A percentile compares a stretch with the other conserved stretches of the same genome.
Evolutionary conservation across 2,797 vertebrate genomes (phyloP).

Genomic region (Pangasius macronema): DNA sequence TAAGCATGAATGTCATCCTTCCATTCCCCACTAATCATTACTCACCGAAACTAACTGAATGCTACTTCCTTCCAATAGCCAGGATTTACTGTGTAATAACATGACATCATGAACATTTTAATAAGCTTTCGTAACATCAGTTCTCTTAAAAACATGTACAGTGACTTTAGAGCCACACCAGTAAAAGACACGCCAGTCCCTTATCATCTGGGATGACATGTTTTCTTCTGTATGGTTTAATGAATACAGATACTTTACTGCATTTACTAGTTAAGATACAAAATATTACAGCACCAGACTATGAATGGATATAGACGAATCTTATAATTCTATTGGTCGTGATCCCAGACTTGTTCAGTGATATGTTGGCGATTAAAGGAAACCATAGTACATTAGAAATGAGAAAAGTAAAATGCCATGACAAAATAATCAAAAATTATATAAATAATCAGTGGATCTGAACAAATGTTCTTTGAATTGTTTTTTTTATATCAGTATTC

Average conservation of each 20-base stretch:
- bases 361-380: neutral
- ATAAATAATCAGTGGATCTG: neutral
- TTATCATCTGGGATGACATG: neutral
- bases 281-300: constrained; percentile 41
- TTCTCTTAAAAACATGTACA: constrained; percentile 15
- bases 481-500: neutral
- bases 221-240: constrained; percentile 9
- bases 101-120: neutral
- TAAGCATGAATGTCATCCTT: neutral
- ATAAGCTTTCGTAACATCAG: constrained; percentile 16
- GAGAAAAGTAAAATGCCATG: neutral
- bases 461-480: neutral
- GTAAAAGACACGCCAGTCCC: neutral
- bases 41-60: neutral
- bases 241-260: neutral
- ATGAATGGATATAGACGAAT: neutral
- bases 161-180: constrained; percentile 12
- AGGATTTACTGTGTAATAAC: constrained; percentile 23
- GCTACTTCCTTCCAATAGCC: neutral
- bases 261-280: constrained; percentile 21
- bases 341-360: constrained; percentile 12
- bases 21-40: neutral
- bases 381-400: neutral
- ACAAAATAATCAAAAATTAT: neutral
- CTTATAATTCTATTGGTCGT: constrained; percentile 3